Base-by-base conservation (phyloP, 2,113 vertebrate genomes). In the Microcebus jonahi region DNA sequence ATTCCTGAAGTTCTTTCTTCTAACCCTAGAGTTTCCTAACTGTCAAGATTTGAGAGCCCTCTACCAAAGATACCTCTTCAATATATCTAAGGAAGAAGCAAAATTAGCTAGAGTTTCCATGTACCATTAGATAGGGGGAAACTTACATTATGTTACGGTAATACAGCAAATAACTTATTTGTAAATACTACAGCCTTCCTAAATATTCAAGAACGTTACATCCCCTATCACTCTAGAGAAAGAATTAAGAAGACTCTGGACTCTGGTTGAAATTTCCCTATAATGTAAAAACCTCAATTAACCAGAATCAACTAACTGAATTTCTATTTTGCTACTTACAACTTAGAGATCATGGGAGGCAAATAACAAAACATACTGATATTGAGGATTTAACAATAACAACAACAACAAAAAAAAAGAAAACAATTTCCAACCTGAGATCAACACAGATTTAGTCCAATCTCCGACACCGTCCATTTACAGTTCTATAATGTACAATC, bases 401-500 rank as follows among this genome's bases (percentile, higher is more conserved):
- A 70, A 48, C 48, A 48, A 48, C 48, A 81, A 59, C 9, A 55
- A n/a, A 61, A 36, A 36, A 29, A 83, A 61, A 75, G 8, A 70
- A 88, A 55, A 81, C 85, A 68, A 75, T 88, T 96, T 92, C 57
- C 79, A 82, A 94, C 67, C 76, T 71, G 31, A 39, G 59, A 88
- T 87, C 68, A 84, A 87, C 89, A 82, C 18, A 76, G 91, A 97
- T 67, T 81, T 92, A 14, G 45, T 81, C 68, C 36, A 55, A 42
- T 42, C 75, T 83, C 87, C 13, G 53, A 86, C 18, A 71, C 63
- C 0, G 79, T 94, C 68, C 83, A 90, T 61, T 91, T 79, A 77
- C 59, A 81, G 91, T 82, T 91, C 94, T 84, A 57, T 55, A 95
- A 90, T 4, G 21, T 68, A 71, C 95, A 93, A 77, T 88, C 70